Percentiles rank a stretch among this genome's conserved stretches.
These are phyloP conservation scores for Brachionus paranguensis DNA, from an alignment of 1,140 invertebrate genomes.

Conservation along the genomic window DNA sequence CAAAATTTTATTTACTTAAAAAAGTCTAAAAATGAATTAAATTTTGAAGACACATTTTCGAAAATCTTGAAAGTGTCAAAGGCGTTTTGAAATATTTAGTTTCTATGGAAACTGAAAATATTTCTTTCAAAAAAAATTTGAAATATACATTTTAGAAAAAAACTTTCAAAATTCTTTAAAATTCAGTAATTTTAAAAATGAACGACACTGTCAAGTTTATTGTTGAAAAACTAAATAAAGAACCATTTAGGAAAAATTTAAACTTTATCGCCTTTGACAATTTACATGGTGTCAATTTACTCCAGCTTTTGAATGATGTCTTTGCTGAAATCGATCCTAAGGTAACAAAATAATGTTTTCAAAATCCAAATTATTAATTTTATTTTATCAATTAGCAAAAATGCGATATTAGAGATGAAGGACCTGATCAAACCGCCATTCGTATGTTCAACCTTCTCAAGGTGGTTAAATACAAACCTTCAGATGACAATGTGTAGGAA, in stretches of 20 bases:
- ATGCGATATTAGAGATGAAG: slow-evolving; percentile 63
- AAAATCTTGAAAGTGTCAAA: neutral
- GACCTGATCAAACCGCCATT: slow-evolving; percentile 61
- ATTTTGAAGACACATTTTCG: too few species aligned
- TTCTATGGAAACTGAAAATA: neutral
- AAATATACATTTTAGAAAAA: neutral
- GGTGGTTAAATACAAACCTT: slow-evolving; percentile 67
- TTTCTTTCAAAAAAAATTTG: neutral
- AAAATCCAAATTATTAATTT: neutral
- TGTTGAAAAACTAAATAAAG: slow-evolving; percentile 68
- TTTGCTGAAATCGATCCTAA: slow-evolving; percentile 64
- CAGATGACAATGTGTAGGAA: slow-evolving; percentile 52
- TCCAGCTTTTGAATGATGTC: slow-evolving; percentile 68
- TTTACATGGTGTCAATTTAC: slow-evolving; percentile 66
- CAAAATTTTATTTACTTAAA: too few species aligned
- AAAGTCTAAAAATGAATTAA: too few species aligned
- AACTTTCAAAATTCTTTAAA: neutral
- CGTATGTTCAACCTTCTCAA: slow-evolving; percentile 61
- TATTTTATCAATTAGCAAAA: slow-evolving; percentile 51
- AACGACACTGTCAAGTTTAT: slow-evolving; percentile 74
- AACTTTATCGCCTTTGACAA: slow-evolving; percentile 78
- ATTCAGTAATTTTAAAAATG: slow-evolving; percentile 47
- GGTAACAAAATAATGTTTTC: slow-evolving; percentile 44
- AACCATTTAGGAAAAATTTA: slow-evolving; percentile 68
- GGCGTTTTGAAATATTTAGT: neutral